These are phyloP conservation scores for Zeuzera pyrina DNA, from an alignment of 2,888 invertebrate species.

Conservation along the genomic window DNA sequence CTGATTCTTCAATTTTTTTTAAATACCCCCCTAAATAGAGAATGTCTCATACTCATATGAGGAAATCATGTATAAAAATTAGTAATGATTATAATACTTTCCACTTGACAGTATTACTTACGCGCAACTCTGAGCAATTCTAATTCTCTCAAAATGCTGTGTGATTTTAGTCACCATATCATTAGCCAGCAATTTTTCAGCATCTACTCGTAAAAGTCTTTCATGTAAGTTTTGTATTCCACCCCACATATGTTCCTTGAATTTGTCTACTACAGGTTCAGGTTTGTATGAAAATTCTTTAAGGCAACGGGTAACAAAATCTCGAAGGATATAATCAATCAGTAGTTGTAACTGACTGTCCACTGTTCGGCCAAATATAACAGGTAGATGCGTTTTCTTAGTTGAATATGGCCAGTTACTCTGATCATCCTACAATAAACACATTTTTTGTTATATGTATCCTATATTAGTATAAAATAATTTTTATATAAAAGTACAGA, in stretches of 20 bases:
- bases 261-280: slow-evolving; percentile 75
- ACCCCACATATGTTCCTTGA: slow-evolving; percentile 88
- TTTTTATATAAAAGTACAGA: not conserved
- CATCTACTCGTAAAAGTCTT: slow-evolving; percentile 82
- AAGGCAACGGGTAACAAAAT: slow-evolving; percentile 86
- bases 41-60: too few species aligned
- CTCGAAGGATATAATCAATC: slow-evolving; percentile 83
- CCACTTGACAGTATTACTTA: slow-evolving; percentile 66
- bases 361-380: slow-evolving; percentile 87
- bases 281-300: slow-evolving; percentile 79
- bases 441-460: not conserved
- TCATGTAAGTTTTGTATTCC: slow-evolving; percentile 82
- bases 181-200: slow-evolving; percentile 85
- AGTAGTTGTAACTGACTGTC: slow-evolving; percentile 88
- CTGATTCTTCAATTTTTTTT: too few species aligned
- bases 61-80: too few species aligned
- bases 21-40: too few species aligned
- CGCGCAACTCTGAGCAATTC: slow-evolving; percentile 82
- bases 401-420: slow-evolving; percentile 45
- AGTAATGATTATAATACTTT: too few species aligned
- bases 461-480: not conserved
- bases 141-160: slow-evolving; percentile 88
- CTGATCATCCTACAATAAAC: slow-evolving; percentile 46
- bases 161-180: slow-evolving; percentile 87
- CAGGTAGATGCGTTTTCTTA: slow-evolving; percentile 76